These are phyloP conservation scores for Chrysolina americana DNA, from an alignment of 2,888 invertebrate species.

Conservation along the genomic window DNA sequence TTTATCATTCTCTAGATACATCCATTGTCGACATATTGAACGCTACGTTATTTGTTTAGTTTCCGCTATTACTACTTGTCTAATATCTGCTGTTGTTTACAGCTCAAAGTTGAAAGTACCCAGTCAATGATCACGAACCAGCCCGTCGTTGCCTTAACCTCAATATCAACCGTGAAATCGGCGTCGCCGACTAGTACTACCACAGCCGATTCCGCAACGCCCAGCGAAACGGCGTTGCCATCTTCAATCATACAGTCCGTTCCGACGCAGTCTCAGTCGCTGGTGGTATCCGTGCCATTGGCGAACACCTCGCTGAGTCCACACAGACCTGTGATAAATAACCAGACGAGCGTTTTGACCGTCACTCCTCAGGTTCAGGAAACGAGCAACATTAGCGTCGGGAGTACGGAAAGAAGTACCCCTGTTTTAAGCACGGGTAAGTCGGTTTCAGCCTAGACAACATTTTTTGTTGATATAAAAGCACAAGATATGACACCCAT, in stretches of 20 bases:
- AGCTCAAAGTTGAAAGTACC: conserved; percentile 61
- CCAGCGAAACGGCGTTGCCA: conserved; percentile 43
- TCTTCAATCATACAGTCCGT: conserved; percentile 54
- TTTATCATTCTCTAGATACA: too few relatives aligned
- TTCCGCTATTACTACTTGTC: background rate
- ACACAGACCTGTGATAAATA: conserved; percentile 63
- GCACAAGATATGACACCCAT: too few relatives aligned
- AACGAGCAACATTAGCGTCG: conserved; percentile 39
- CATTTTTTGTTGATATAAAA: too few relatives aligned
- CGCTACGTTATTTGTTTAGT: too few relatives aligned
- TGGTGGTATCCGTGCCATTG: conserved; percentile 78
- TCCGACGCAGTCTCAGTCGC: conserved; percentile 56
- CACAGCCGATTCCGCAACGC: conserved; percentile 37
- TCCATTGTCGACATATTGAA: too few relatives aligned
- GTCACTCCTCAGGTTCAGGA: conserved; percentile 52
- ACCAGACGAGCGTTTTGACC: conserved; percentile 58
- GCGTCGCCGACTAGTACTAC: conserved; percentile 45
- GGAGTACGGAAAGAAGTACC: conserved; percentile 44
- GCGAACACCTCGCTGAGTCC: conserved; percentile 70
- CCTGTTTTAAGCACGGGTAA: conserved; percentile 47
- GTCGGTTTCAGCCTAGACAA: background rate
- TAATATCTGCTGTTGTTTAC: conserved; percentile 32
- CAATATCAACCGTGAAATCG: conserved; percentile 60
- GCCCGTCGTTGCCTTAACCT: conserved; percentile 64
- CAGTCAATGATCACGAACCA: conserved; percentile 63